These are phyloP conservation scores for Procavia capensis DNA, from an alignment of 2,113 vertebrate genomes.

Conservation along the genomic window DNA sequence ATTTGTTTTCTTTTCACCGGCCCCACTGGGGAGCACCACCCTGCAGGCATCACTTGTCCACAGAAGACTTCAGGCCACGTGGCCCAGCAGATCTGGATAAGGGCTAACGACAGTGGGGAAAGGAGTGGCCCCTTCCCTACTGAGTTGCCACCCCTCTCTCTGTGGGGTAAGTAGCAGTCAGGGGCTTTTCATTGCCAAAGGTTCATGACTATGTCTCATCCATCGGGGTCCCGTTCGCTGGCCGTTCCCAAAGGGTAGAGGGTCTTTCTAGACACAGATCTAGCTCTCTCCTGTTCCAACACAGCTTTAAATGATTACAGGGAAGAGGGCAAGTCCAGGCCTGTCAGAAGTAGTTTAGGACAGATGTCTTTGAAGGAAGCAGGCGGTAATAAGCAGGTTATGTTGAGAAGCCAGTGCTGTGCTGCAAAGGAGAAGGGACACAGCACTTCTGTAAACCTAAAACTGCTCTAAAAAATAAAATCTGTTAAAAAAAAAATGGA, in stretches of 20 bases:
- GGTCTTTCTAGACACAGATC: background rate
- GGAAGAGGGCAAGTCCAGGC: background rate
- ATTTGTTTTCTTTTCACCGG: no score
- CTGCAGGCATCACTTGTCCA: background rate
- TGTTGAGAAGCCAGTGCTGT: background rate
- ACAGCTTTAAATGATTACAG: background rate
- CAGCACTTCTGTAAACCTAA: background rate
- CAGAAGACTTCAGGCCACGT: background rate
- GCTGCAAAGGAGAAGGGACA: background rate
- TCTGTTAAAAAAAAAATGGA: no score
- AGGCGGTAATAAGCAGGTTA: background rate
- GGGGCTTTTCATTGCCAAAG: fast-evolving
- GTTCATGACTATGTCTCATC: background rate
- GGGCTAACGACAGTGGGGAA: background rate
- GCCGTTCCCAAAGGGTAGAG: background rate
- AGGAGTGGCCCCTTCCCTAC: background rate
- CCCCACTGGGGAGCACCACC: no score
- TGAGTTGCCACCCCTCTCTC: background rate
- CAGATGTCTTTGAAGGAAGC: background rate
- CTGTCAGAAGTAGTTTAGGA: background rate
- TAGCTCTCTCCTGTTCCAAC: background rate
- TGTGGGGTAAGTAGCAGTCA: background rate
- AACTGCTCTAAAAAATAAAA: background rate
- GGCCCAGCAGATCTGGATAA: background rate
- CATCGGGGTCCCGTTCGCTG: fast-evolving